A percentile compares a stretch with the other conserved stretches of the same genome.
Conservation (phyloP, 1,140 invertebrate genomes). For the Meloidogyne floridensis region DNA sequence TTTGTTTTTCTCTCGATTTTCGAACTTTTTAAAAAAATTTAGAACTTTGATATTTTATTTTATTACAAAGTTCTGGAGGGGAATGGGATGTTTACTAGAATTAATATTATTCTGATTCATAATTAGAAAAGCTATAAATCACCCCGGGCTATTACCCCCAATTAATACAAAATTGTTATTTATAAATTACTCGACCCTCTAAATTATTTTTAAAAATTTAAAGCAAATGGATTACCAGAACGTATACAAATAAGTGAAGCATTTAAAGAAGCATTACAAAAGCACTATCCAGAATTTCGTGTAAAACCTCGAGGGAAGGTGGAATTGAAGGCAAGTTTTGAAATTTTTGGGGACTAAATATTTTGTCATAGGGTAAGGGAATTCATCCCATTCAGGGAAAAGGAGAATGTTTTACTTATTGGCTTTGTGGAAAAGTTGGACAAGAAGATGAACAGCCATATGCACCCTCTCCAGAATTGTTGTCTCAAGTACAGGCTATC, state of each 20-base stretch:
- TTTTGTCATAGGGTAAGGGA: conserved; percentile 26
- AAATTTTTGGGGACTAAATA: not conserved
- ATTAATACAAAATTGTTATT: too few species aligned
- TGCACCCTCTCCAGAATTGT: conserved; percentile 22
- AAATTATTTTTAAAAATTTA: not conserved
- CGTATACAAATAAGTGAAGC: conserved; percentile 55
- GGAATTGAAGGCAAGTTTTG: conserved; percentile 48
- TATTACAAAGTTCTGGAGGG: too few species aligned
- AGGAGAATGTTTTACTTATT: conserved; percentile 50
- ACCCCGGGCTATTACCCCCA: too few species aligned
- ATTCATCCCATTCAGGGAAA: conserved; percentile 44
- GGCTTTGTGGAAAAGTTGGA: conserved; percentile 44
- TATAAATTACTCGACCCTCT: too few species aligned
- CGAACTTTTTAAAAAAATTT: too few species aligned
- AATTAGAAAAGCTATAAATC: too few species aligned
- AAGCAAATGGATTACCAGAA: conserved; percentile 74
- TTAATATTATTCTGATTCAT: too few species aligned
- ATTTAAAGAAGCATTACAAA: conserved; percentile 43
- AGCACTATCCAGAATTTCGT: conserved; percentile 53
- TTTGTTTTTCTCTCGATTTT: too few species aligned
- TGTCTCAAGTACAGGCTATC: conserved; percentile 20
- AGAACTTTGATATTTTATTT: too few species aligned
- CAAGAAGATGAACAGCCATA: conserved; percentile 31
- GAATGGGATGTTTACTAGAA: too few species aligned
- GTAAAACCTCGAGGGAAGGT: conserved; percentile 42